Conservation (phyloP, 2,113 vertebrate genomes). For the Dicaeum eximium region DNA sequence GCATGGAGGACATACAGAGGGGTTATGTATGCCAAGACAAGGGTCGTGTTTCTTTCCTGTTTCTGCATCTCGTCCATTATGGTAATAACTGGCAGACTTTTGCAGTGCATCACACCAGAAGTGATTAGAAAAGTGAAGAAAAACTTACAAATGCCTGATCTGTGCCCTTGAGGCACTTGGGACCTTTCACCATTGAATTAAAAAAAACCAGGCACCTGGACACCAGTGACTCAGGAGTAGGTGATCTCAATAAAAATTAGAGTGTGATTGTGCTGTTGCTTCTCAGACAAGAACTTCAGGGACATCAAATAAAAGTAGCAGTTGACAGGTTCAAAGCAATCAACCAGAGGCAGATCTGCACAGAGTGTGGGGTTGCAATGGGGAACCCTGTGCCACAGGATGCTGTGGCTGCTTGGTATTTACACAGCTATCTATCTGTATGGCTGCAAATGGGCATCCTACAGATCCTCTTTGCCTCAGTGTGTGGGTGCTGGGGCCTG, state of each 20-base stretch:
- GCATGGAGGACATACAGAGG: background rate
- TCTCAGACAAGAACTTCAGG: background rate
- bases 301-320: conserved; percentile 27
- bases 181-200: background rate
- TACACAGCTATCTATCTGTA: background rate
- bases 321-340: conserved; percentile 35
- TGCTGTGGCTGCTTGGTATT: background rate
- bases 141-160: background rate
- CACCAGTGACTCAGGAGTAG: background rate
- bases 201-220: background rate
- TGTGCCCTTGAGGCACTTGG: background rate
- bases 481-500: background rate
- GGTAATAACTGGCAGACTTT: background rate
- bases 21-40: background rate
- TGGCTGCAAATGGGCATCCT: background rate
- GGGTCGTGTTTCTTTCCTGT: background rate
- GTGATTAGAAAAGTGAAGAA: background rate
- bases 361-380: background rate
- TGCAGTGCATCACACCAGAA: background rate
- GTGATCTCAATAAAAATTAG: background rate
- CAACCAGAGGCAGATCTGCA: background rate
- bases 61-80: background rate
- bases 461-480: background rate
- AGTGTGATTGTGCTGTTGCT: background rate
- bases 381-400: background rate